A percentile compares a stretch with the other conserved stretches of the same genome.
phyloP scores from a whole-genome alignment of 92 coral and sea anemone species.

The Virgularia gustaviana region DNA sequence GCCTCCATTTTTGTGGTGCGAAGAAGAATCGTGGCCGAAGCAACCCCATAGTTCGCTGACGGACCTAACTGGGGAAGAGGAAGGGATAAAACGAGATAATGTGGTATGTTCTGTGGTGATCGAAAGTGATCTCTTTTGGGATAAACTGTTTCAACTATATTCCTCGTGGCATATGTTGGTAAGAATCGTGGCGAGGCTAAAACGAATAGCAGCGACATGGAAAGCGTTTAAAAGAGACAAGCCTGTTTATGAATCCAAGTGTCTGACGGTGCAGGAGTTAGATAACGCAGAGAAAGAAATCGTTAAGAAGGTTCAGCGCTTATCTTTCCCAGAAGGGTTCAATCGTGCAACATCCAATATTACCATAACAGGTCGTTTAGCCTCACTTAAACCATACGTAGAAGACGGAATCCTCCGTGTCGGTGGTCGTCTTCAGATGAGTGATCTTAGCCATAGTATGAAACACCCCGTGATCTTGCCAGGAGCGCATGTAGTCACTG shows the following conservation, averaged over 20 bases:
- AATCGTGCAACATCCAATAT: background rate
- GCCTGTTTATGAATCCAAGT: too few species aligned
- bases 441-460: too few species aligned
- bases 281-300: conserved; percentile 37
- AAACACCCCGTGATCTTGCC: too few species aligned
- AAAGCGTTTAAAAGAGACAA: too few species aligned
- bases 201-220: background rate
- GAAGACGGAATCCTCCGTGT: too few species aligned
- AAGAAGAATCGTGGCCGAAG: conserved; percentile 51
- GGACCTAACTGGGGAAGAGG: conserved; percentile 32
- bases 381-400: conserved; percentile 43
- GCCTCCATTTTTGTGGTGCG: conserved; percentile 56
- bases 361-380: background rate
- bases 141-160: conserved; percentile 38
- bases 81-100: conserved; percentile 45
- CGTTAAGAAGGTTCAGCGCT: conserved; percentile 38
- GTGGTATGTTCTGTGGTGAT: conserved; percentile 19
- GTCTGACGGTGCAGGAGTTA: background rate
- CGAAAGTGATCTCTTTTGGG: conserved; percentile 41
- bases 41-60: conserved; percentile 47
- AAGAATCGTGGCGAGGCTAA: conserved; percentile 54
- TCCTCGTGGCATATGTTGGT: conserved; percentile 53
- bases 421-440: too few species aligned
- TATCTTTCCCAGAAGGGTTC: conserved; percentile 23
- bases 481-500: too few species aligned